Base-by-base conservation (phyloP, 2,888 invertebrate genomes). In the Panzeria rudis region DNA sequence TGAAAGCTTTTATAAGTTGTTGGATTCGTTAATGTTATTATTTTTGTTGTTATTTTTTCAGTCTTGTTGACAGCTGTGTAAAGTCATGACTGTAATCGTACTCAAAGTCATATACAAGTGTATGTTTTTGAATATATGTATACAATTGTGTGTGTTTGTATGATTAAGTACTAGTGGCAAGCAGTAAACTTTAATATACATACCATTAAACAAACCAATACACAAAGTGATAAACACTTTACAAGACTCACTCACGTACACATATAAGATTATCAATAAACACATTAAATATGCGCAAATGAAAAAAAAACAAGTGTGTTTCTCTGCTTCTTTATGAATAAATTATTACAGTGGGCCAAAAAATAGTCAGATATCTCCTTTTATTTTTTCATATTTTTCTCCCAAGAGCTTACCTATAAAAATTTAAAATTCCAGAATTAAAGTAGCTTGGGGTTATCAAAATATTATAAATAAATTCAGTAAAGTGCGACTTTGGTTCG, bases 131-230 rank as follows among this genome's bases (percentile, higher is more conserved):
- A 11, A 38, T 11, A 38, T n/a, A 44, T 64, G 15, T 50, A 23
- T 29, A 15, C 50, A 32, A 41, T 7, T 64, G 56, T n/a, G 29
- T 76, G 20, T 44, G 56, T 54, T 29, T 41, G 41, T 25, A 9
- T 41, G 52, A 15, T 61, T 61, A 17, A 61, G 52, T 54, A 38
- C 17, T 62, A 44, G 64, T 69, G 20, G 52, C 29, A 78, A 25
- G 29, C 29, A 25, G 78, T 71, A 29, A 68, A 68, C 38, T 54
- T 54, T 64, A 52, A 64, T 56, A 64, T 62, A 35, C 32, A 41
- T 54, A 13, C 71, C 41, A 77, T 59, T 72, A 66, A 38, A 73
- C 50, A 72, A 73, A 68, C 66, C 56, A 56, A 47, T 47, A 54
- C 66, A 41, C 52, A 76, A 52, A 8, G 50, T 54, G 20, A 75